Base-by-base conservation (phyloP, 2,888 invertebrate species). In the Cheilosia soror region DNA sequence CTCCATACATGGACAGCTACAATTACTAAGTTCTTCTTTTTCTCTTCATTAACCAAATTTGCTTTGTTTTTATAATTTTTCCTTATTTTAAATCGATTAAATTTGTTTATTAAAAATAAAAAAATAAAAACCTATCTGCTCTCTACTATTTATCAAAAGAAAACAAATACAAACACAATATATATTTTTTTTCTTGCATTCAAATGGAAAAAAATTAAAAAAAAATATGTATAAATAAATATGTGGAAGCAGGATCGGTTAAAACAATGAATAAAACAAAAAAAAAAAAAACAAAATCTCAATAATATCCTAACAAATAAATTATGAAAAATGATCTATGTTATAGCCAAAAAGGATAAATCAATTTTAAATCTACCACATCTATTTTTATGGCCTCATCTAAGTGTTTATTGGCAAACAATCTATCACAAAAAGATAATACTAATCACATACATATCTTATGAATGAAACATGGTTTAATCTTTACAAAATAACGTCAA, bases 1-100 rank as follows among this genome's bases (percentile, higher is more conserved):
- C 91, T 65, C 89, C 92, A 85, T 94, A 94, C 88, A 93, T 93
- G 87, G 94, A 94, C 89, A 93, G 93, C 89, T 92, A 93, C 68
- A 91, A 90, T 86, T 92, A 91, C 83, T 91, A 90, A 88, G n/a
- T 80, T 78, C 20, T 37, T 42, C 60, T 37, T 9, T 42, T 15
- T 27, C 37, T 29, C 27, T 9, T 29, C 9, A 29, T 31, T 44
- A 55, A 11, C 3, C 42, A 25, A 33, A 40, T 57, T 58, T 5
- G 33, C 3, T 51, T 69, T 40, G 65, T 29, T 68, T 29, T 47
- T 20, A 51, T 77, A 44, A 20, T 47, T 27, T 58, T 51, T 7
- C n/a, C 47, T 31, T 2, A 9, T 9, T 37, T 20, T 44, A 4
- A 7, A 37, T 37, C 5, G 13, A 55, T 6, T n/a, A 62, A 40